Evolutionary conservation across 2,797 vertebrate species (phyloP), one percentile per base, ranked within the genome.

Genomic region (Lutjanus campechanus): DNA sequence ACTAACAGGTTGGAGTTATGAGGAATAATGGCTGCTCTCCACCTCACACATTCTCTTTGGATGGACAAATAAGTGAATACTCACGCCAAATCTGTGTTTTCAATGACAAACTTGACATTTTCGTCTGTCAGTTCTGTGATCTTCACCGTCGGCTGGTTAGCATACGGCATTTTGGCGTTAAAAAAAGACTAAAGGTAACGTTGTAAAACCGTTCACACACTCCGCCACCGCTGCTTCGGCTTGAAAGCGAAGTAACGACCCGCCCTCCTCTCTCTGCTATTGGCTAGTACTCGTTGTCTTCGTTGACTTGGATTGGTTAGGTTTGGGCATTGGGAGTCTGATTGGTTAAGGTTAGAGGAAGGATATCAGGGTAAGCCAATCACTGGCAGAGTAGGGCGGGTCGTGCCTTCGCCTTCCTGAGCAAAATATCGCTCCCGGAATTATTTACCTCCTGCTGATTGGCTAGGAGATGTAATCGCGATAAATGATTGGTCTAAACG

Each of bases 71-170:
- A 15, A 41, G 43, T 16, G 0, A 0, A 47, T 56, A 95, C 98
- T 98, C 78, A 98, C 98, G 98, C 97, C 73, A 99, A 93, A 88
- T 99, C 98, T 0, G 98, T 99, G 88, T 99, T 99, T 93, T 99
- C 98, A 64, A 99, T 97, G 54, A 99, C 96, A 92, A 99, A 99
- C 88, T 99, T 99, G 36, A 99, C 98, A 89, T 99, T 99, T 92
- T 99, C 98, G 84, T 99, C 98, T 0, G 96, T 95, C 40, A 99
- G 94, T 84, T 99, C 98, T 1, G 98, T 98, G 73, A 99, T 98
- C 77, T 98, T 97, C 64, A 99, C 98, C 0, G 98, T 99, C 3
- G 98, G 98, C 85, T 99, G 98, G 89, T 99, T 99, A 29, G 98
- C 98, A 83, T 99, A 99, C 69, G 98, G 98, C 98, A 99, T 99